phyloP scores from a whole-genome alignment of 2,797 vertebrate genomes.

The Tympanoctomys barrerae region DNA sequence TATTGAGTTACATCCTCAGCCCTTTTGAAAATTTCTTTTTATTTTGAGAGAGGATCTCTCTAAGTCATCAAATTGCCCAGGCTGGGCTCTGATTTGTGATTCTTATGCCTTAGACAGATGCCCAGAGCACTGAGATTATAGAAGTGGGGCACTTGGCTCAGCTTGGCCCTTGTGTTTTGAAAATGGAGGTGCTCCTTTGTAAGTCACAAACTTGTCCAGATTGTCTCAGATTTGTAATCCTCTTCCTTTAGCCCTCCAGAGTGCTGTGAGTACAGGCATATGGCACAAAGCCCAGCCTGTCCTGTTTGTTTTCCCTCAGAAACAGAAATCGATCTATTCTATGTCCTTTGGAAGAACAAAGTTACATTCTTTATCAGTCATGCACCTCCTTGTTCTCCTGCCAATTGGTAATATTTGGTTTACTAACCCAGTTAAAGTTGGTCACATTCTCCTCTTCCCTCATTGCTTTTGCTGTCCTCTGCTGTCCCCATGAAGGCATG shows the following conservation, averaged over 20 bases:
- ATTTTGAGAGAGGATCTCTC: not conserved
- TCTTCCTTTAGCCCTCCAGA: not conserved
- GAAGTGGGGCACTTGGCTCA: not conserved
- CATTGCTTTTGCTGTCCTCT: too few relatives aligned
- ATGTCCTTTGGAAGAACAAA: not conserved
- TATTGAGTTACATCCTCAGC: not conserved
- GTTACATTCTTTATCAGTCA: not conserved
- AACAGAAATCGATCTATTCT: not conserved
- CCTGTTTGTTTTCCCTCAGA: not conserved
- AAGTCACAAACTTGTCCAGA: not conserved
- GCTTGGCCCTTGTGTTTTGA: not conserved
- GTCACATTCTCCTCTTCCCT: too few relatives aligned
- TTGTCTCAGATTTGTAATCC: not conserved
- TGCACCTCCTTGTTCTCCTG: not conserved
- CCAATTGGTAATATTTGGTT: not conserved
- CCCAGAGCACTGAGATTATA: not conserved
- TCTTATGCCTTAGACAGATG: not conserved
- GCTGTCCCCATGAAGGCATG: too few relatives aligned
- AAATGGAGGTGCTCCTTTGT: not conserved
- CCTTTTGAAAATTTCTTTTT: not conserved
- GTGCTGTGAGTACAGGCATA: not conserved
- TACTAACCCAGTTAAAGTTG: not conserved
- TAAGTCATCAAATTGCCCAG: not conserved
- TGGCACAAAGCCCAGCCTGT: not conserved
- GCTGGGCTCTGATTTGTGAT: not conserved